Evolutionary conservation across 2,113 vertebrate species (phyloP), one percentile per base, ranked within the genome.

Genomic region (Caranx melampygus): DNA sequence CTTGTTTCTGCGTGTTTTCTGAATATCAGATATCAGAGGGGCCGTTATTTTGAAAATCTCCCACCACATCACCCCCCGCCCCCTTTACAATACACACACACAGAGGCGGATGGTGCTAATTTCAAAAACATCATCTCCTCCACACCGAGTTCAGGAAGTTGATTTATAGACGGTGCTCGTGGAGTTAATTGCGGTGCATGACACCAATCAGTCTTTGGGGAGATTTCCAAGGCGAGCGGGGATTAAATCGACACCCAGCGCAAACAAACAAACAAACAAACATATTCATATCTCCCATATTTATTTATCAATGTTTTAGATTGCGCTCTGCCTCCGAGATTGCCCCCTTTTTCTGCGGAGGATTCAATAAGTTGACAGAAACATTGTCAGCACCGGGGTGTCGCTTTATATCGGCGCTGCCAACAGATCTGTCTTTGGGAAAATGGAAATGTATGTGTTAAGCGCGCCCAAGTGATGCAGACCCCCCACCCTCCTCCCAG

Each of bases 31-130:
- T 90, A 93, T 93, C 87, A 87, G 75, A 68, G 20, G 64, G 80
- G 89, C 90, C 81, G 79, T 93, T 91, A 93, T 86, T 91, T 90
- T 86, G 78, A 87, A 85, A 85, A 84, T 69, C 88, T 44, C 75
- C 69, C n/a, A 3, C 45, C 16, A 5, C 18, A 14, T 18, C 49
- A 9, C 75, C 60, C 44, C 58, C 12, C 16, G 3, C 14, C 34
- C n/a, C 10, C 13, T 14, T 31, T 31, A 49, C 95, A 91, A 95
- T 96, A 95, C 84, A 96, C 26, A 26, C 26, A 26, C 26, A 26
- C 26, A 96, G 95, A 95, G 95, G 96, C 95, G 96, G 96, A 96
- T 96, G 95, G 94, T 94, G 96, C 96, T 97, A 96, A 99, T 98
- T 97, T 97, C 95, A 93, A 94, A 95, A 95, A 96, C 96, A 96